These are phyloP conservation scores for Anguilla japonica DNA, from an alignment of 2,113 vertebrate genomes.

Conservation along the genomic window DNA sequence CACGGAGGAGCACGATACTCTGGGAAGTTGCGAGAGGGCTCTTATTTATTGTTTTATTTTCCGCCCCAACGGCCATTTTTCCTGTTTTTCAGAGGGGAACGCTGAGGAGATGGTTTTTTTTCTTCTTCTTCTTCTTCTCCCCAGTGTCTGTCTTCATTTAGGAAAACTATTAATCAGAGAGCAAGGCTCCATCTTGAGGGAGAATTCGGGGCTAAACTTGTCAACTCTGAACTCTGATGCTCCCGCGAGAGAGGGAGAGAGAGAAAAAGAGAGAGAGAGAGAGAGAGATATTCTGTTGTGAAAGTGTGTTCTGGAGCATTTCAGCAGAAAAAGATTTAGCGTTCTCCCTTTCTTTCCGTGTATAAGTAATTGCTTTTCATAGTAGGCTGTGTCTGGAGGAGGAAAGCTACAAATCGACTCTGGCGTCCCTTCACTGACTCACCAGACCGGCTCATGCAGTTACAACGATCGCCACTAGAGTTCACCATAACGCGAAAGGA, in stretches of 20 bases:
- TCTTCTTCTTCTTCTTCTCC: background rate
- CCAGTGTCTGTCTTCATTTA: conserved; percentile 17
- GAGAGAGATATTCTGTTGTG: background rate
- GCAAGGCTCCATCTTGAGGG: conserved; percentile 35
- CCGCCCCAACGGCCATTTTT: conserved; percentile 44
- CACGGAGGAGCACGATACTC: conserved; percentile 11
- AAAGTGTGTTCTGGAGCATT: conserved; percentile 24
- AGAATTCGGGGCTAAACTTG: conserved; percentile 56
- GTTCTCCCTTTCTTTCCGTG: conserved; percentile 61
- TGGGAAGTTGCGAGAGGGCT: conserved; percentile 34
- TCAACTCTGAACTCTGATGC: conserved; percentile 50
- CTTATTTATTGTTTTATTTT: conserved; percentile 18
- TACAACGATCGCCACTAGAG: background rate
- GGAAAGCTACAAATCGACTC: background rate
- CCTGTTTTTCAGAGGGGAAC: conserved; percentile 37
- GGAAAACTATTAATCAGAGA: conserved; percentile 20
- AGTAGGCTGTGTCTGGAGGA: conserved; percentile 23
- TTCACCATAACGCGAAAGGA: background rate
- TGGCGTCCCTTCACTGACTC: background rate
- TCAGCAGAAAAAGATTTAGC: conserved; percentile 42
- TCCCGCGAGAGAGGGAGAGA: conserved; percentile 29
- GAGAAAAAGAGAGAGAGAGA: conserved; percentile 44
- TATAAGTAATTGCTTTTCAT: conserved; percentile 54
- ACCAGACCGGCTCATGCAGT: background rate
- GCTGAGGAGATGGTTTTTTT: conserved; percentile 41